A percentile compares a stretch with the other conserved stretches of the same genome.
Evolutionary conservation across 2,113 vertebrate species (phyloP).

Genomic region (Lagenorhynchus albirostris): DNA sequence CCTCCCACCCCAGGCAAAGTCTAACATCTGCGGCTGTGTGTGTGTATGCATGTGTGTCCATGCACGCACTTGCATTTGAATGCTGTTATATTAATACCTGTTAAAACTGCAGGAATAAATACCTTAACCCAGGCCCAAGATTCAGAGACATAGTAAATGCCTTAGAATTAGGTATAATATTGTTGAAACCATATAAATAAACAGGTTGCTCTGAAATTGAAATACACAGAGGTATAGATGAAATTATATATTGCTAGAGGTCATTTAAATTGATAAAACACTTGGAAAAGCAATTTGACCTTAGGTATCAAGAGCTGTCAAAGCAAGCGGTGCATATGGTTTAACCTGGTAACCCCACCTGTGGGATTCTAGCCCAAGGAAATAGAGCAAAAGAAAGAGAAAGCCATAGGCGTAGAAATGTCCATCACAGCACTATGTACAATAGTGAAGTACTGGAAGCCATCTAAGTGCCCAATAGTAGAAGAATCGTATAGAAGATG

Average conservation of each 20-base stretch:
- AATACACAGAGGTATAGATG: not conserved
- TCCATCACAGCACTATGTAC: not conserved
- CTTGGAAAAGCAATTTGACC: constrained; percentile 6
- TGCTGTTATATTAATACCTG: not conserved
- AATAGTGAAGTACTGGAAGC: not conserved
- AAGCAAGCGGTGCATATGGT: not conserved
- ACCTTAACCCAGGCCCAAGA: not conserved
- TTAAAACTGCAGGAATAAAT: not conserved
- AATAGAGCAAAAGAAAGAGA: not conserved
- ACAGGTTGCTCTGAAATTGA: not conserved
- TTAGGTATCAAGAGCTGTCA: not conserved
- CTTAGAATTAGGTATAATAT: not conserved
- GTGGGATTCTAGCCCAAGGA: not conserved
- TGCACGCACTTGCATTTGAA: not conserved
- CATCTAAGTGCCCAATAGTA: not conserved
- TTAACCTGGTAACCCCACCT: not conserved
- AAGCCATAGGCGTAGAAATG: not conserved
- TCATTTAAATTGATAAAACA: not conserved
- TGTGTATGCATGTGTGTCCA: not conserved
- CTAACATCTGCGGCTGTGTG: not conserved
- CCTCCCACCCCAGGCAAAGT: not conserved
- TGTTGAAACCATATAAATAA: not conserved
- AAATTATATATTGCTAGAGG: not conserved
- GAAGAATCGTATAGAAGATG: not conserved
- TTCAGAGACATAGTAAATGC: not conserved